These are phyloP conservation scores for Strigamia transsilvanica DNA, from an alignment of 2,888 invertebrate species.

Conservation along the genomic window DNA sequence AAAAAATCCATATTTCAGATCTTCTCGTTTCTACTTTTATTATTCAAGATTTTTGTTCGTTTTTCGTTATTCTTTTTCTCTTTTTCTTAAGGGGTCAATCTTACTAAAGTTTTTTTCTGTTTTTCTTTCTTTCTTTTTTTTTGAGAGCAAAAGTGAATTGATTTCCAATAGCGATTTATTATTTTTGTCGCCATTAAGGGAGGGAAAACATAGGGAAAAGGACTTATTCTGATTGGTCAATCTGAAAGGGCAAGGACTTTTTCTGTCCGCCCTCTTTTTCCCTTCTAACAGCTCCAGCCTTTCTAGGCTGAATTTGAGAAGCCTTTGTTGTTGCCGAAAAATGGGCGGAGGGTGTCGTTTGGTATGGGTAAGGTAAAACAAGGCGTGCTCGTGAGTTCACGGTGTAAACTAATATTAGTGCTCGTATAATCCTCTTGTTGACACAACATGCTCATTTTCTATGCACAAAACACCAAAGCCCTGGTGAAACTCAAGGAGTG, in stretches of 20 bases:
- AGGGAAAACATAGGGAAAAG: background rate
- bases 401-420: conserved; percentile 32
- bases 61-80: no score
- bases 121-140: background rate
- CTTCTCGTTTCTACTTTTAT: conserved; percentile 8
- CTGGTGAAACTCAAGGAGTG: conserved; percentile 34
- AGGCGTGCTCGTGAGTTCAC: conserved; percentile 31
- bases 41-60: background rate
- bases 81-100: background rate
- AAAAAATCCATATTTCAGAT: conserved; percentile 49
- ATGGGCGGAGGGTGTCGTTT: conserved; percentile 33
- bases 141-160: background rate
- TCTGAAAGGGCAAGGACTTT: background rate
- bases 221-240: background rate
- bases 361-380: conserved; percentile 11
- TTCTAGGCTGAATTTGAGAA: conserved; percentile 6
- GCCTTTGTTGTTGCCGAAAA: conserved; percentile 30
- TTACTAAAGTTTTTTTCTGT: background rate
- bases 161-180: conserved; percentile 11
- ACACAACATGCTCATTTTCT: conserved; percentile 26
- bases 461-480: background rate
- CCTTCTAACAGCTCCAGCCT: background rate
- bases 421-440: conserved; percentile 27
- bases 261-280: conserved; percentile 3
- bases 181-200: background rate